Conservation (phyloP, 2,797 vertebrate species). For the Coilia nasus region DNA sequence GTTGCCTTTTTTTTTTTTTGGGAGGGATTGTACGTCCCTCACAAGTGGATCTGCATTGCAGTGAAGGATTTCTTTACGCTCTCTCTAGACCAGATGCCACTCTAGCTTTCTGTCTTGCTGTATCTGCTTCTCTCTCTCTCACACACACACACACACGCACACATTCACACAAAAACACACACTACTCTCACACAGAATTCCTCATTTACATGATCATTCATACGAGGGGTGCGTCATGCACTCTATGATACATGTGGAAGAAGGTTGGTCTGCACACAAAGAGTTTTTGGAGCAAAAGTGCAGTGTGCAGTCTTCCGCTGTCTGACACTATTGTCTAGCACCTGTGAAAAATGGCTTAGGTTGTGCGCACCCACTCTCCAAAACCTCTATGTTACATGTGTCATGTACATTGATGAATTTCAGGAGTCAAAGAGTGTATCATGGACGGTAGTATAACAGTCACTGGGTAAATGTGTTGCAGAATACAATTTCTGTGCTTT, state of each 20-base stretch:
- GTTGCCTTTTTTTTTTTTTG: neutral
- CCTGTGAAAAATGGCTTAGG: no score
- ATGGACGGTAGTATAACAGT: neutral
- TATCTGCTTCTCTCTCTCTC: neutral
- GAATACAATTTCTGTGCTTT: neutral
- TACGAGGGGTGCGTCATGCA: no score
- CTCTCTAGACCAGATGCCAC: neutral
- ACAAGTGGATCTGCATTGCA: constrained; percentile 12
- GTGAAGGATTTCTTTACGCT: neutral
- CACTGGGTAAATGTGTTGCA: neutral
- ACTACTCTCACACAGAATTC: no score
- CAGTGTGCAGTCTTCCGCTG: no score
- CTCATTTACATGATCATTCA: neutral
- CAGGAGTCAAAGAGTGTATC: no score
- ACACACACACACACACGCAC: neutral
- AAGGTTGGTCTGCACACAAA: no score
- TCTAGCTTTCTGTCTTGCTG: neutral
- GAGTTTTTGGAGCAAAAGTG: no score
- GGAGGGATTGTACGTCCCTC: neutral
- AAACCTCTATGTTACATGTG: no score
- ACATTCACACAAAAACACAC: neutral
- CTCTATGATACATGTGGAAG: no score
- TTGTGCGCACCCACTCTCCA: no score
- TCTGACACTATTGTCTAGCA: no score
- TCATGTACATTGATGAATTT: no score